Evolutionary conservation across 2,888 invertebrate genomes (phyloP).

Genomic region (Empis stercorea): DNA sequence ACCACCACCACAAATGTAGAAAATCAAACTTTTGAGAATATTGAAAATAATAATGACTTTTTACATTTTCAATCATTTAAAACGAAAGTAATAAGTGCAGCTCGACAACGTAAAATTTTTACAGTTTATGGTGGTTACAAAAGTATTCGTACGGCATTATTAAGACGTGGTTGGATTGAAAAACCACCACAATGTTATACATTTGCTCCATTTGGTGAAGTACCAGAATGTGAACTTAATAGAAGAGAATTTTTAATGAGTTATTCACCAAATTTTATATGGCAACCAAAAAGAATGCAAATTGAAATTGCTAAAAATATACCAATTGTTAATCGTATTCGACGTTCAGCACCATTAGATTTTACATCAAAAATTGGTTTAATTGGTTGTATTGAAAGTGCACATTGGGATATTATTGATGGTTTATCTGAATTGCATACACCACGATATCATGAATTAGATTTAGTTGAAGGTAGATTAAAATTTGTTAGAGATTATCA

Average conservation of each 20-base stretch:
- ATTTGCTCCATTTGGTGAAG: constrained; percentile 23
- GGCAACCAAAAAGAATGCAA: constrained; percentile 40
- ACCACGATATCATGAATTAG: no score
- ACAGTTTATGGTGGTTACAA: no score
- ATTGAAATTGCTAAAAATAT: neutral
- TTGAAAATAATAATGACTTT: no score
- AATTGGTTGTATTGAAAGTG: constrained; percentile 28
- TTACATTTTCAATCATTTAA: no score
- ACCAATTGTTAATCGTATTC: constrained; percentile 27
- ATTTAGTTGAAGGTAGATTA: no score
- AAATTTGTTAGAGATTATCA: constrained; percentile 48
- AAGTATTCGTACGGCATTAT: constrained; percentile 38
- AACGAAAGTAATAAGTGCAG: neutral
- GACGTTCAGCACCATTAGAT: constrained; percentile 25
- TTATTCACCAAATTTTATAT: constrained; percentile 56
- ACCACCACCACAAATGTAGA: no score
- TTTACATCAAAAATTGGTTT: constrained; percentile 41
- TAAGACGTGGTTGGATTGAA: constrained; percentile 61
- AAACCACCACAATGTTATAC: constrained; percentile 39
- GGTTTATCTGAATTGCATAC: no score
- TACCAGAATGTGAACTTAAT: constrained; percentile 30
- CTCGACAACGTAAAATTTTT: neutral
- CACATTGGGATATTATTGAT: constrained; percentile 27
- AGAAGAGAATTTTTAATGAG: constrained; percentile 46
- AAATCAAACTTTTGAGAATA: no score